phyloP scores from a whole-genome alignment of 37 sponge, comb jelly and placozoan species.

The Cliona cf. orientalis region DNA sequence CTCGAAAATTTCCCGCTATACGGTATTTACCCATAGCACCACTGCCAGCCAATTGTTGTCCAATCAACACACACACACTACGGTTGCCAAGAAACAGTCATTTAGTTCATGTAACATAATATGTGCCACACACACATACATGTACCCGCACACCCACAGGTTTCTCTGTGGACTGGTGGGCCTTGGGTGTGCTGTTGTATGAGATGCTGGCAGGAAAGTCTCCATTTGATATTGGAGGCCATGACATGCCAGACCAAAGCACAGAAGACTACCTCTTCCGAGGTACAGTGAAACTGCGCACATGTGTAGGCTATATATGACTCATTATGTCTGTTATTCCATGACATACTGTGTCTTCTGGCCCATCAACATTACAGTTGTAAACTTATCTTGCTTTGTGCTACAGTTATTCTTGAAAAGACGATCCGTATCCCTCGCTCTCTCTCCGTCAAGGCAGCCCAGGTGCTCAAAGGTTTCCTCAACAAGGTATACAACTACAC shows the following conservation, averaged over 20 bases:
- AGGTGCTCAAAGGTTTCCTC: slow-evolving; percentile 86
- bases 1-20: no score
- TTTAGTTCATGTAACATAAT: no score
- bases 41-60: no score
- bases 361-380: neutral
- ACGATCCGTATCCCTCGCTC: slow-evolving; percentile 95
- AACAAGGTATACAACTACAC: slow-evolving; percentile 77
- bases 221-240: slow-evolving; percentile 91
- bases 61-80: no score
- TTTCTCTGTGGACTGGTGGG: slow-evolving; percentile 99
- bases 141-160: no score
- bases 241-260: slow-evolving; percentile 92
- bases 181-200: slow-evolving; percentile 94
- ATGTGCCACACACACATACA: no score
- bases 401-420: slow-evolving; percentile 90
- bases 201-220: slow-evolving; percentile 98
- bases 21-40: no score
- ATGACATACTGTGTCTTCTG: no score
- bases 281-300: no score
- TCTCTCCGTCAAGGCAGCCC: slow-evolving; percentile 90
- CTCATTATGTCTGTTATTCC: no score
- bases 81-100: no score
- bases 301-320: no score
- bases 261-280: slow-evolving; percentile 98
- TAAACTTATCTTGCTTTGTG: neutral